Evolutionary conservation across 2,113 vertebrate species (phyloP).

Genomic region (Heterotis niloticus): DNA sequence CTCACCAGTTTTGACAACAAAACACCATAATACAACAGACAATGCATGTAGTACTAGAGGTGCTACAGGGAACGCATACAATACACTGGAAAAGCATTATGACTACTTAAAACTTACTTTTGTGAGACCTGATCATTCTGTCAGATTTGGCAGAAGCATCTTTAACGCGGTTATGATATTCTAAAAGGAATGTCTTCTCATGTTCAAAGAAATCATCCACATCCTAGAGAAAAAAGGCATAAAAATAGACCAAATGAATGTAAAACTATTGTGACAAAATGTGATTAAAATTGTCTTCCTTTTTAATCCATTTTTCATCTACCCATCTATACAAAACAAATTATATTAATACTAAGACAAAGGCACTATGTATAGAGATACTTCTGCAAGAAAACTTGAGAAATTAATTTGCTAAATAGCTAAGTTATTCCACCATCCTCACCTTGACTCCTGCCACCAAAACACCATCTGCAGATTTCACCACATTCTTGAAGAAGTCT

Average conservation of each 20-base stretch:
- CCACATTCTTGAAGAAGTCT: conserved; percentile 98
- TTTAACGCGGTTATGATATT: conserved; percentile 97
- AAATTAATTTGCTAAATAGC: no score
- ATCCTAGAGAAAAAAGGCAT: conserved; percentile 68
- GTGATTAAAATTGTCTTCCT: background rate
- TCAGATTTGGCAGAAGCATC: conserved; percentile 93
- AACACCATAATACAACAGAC: conserved; percentile 28
- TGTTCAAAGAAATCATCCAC: conserved; percentile 99
- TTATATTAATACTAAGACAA: background rate
- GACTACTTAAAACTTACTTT: conserved; percentile 75
- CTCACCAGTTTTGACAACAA: conserved; percentile 40
- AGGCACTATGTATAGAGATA: background rate
- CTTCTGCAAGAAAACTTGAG: no score
- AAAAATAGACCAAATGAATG: background rate
- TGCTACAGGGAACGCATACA: conserved; percentile 13
- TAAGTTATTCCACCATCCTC: conserved; percentile 24
- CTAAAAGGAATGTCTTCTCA: conserved; percentile 95
- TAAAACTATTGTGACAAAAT: background rate
- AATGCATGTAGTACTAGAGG: conserved; percentile 25
- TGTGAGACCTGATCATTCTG: conserved; percentile 95
- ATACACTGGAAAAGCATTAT: background rate
- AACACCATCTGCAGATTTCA: conserved; percentile 97
- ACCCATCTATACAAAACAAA: background rate
- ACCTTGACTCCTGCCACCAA: conserved; percentile 97
- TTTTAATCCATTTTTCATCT: background rate